phyloP scores from a whole-genome alignment of 2,888 invertebrate species.

The Unio pictorum region DNA sequence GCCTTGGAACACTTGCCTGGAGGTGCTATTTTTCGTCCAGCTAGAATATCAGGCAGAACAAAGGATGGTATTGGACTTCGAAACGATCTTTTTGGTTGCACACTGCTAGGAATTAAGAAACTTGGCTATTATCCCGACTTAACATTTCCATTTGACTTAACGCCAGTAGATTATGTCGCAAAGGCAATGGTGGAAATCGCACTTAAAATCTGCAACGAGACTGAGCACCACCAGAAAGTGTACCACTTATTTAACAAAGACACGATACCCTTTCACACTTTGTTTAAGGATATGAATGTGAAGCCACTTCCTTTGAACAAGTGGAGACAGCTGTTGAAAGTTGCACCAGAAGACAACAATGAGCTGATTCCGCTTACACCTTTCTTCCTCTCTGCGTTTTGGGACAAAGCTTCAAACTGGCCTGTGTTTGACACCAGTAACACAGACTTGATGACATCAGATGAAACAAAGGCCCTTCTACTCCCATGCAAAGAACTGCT shows the following conservation, averaged over 20 bases:
- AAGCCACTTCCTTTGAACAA: constrained; percentile 15
- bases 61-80: no score
- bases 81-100: no score
- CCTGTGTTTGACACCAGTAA: constrained; percentile 31
- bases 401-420: constrained; percentile 32
- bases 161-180: constrained; percentile 37
- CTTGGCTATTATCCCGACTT: constrained; percentile 29
- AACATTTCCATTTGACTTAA: constrained; percentile 35
- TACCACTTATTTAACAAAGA: constrained; percentile 32
- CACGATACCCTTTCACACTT: constrained; percentile 28
- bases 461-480: constrained; percentile 18
- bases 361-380: constrained; percentile 30
- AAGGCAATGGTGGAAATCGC: constrained; percentile 33
- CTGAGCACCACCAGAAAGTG: constrained; percentile 5
- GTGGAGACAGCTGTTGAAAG: constrained; percentile 24
- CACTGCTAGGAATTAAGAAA: constrained; percentile 26
- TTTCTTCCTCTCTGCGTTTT: constrained; percentile 29
- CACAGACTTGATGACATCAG: constrained; percentile 22
- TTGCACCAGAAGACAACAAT: constrained; percentile 15
- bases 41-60: no score
- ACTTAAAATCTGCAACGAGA: constrained; percentile 16
- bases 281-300: constrained; percentile 24
- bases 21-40: no score
- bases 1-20: no score
- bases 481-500: constrained; percentile 17